A percentile compares a stretch with the other conserved stretches of the same genome.
Conservation (phyloP, 2,797 vertebrate species). For the Podarcis lilfordi region DNA sequence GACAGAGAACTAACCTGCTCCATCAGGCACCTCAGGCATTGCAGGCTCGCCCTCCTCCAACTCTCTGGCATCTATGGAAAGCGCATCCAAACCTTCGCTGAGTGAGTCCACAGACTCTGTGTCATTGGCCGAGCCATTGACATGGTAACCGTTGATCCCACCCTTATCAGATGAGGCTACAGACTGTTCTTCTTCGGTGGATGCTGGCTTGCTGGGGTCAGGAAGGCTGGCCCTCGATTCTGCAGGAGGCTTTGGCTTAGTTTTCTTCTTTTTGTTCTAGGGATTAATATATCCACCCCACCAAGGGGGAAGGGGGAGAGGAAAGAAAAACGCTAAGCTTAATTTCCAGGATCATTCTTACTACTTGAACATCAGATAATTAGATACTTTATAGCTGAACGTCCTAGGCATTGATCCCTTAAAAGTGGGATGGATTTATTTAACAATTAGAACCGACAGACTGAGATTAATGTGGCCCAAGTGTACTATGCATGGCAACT, state of each 20-base stretch:
- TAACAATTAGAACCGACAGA: constrained; percentile 21
- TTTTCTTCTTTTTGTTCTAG: constrained; percentile 92
- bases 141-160: constrained; percentile 89
- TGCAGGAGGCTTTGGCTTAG: constrained; percentile 87
- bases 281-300: constrained; percentile 25
- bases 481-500: neutral
- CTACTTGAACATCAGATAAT: constrained; percentile 22
- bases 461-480: constrained; percentile 11
- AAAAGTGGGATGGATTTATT: constrained; percentile 39
- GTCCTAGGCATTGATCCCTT: constrained; percentile 16
- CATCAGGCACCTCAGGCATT: constrained; percentile 71
- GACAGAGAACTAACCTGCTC: constrained; percentile 74
- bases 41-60: constrained; percentile 84
- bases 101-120: constrained; percentile 91
- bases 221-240: constrained; percentile 64
- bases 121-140: constrained; percentile 89
- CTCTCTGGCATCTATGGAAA: constrained; percentile 89
- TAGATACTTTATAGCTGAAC: constrained; percentile 39
- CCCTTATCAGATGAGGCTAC: constrained; percentile 74
- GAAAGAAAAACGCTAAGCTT: neutral
- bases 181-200: constrained; percentile 74
- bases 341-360: constrained; percentile 42
- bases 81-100: constrained; percentile 91
- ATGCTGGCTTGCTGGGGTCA: constrained; percentile 61
- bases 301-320: neutral